Evolutionary conservation across 2,888 invertebrate genomes (phyloP).

Genomic region (Machimus rusticus): DNA sequence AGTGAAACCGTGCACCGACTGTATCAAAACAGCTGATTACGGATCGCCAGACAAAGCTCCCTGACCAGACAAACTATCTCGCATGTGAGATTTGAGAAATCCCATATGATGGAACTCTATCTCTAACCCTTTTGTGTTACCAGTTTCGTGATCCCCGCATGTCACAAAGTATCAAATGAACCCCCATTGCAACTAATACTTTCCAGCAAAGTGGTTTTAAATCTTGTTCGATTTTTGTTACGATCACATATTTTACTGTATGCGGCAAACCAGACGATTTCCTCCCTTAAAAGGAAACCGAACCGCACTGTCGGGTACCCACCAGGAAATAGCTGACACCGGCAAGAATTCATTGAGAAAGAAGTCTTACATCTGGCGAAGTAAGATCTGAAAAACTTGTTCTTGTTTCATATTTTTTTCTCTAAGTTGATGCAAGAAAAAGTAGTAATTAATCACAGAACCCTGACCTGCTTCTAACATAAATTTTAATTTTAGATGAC

Average conservation of each 20-base stretch:
- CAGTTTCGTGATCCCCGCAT: neutral
- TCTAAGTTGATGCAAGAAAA: neutral
- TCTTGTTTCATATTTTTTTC: neutral
- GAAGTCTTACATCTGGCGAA: neutral
- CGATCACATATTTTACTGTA: neutral
- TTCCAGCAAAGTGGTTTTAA: neutral
- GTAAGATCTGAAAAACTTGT: neutral
- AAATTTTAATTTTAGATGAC: neutral
- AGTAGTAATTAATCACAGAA: neutral
- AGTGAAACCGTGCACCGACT: neutral
- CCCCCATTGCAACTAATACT: conserved; percentile 23
- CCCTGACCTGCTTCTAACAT: neutral
- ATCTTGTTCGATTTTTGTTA: neutral
- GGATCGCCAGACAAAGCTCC: neutral
- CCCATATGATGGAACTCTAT: neutral
- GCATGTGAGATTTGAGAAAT: neutral
- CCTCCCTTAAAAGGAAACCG: neutral
- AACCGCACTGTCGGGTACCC: neutral
- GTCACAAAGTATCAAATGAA: neutral
- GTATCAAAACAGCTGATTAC: neutral
- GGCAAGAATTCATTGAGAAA: neutral
- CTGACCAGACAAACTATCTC: neutral
- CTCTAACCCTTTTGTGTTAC: neutral
- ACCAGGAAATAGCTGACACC: neutral
- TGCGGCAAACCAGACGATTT: neutral